Evolutionary conservation across 1,140 invertebrate genomes (phyloP).

Genomic region (Euwallacea fornicatus): DNA sequence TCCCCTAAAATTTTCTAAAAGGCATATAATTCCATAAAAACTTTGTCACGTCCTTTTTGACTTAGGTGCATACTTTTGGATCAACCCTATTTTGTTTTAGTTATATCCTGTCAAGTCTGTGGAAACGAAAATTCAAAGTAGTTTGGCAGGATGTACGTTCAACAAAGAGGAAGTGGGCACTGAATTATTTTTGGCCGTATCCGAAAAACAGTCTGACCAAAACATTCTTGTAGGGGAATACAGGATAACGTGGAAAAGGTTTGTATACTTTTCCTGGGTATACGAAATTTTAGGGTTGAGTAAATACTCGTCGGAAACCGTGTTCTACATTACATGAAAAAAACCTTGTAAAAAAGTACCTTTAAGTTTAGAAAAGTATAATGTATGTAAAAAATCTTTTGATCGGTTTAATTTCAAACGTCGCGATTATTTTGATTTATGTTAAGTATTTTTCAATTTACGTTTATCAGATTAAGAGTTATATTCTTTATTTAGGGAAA

Average conservation of each 20-base stretch:
- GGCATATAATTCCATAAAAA: no score
- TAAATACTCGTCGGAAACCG: no score
- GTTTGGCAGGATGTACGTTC: slow-evolving; percentile 51
- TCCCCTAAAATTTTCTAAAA: background rate
- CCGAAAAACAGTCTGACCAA: slow-evolving; percentile 47
- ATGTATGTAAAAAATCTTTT: no score
- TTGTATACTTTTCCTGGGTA: background rate
- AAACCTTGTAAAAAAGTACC: no score
- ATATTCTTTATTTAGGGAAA: slow-evolving; percentile 38
- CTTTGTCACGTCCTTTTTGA: no score
- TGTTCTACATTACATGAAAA: no score
- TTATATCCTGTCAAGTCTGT: slow-evolving; percentile 45
- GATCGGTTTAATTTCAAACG: no score
- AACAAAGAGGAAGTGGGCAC: slow-evolving; percentile 57
- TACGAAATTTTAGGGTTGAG: no score
- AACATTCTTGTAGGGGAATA: slow-evolving; percentile 63
- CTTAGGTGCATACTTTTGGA: no score
- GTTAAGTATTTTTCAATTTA: background rate
- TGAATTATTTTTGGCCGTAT: slow-evolving; percentile 57
- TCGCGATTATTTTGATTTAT: background rate
- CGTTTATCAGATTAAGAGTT: background rate
- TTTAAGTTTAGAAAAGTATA: no score
- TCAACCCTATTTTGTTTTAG: slow-evolving; percentile 30
- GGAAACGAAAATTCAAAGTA: slow-evolving; percentile 46
- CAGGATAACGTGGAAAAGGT: slow-evolving; percentile 76